Conservation (phyloP, 2,797 vertebrate genomes). For the Helicolenus hilgendorfi region DNA sequence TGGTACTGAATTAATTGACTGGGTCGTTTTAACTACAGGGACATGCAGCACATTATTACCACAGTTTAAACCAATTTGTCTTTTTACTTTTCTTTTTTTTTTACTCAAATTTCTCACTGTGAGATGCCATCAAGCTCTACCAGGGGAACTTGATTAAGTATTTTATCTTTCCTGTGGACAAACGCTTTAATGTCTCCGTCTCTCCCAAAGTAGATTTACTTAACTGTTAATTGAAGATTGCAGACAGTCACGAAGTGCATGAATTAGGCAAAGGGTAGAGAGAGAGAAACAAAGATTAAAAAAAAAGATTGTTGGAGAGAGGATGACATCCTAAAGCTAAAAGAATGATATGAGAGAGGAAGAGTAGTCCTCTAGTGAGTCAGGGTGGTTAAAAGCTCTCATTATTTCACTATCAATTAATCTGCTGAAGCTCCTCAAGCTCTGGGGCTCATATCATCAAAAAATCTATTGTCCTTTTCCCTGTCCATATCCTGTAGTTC, state of each 20-base stretch:
- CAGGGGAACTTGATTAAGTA: neutral
- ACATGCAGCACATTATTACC: neutral
- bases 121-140: neutral
- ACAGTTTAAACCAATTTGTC: neutral
- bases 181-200: neutral
- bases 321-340: constrained; percentile 8
- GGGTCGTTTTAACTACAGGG: neutral
- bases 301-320: neutral
- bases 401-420: constrained; percentile 80
- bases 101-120: neutral
- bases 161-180: neutral
- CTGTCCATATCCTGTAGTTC: constrained; percentile 51
- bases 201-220: neutral
- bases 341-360: constrained; percentile 18
- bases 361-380: constrained; percentile 29
- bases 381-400: constrained; percentile 49
- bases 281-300: constrained; percentile 7
- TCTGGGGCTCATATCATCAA: constrained; percentile 56
- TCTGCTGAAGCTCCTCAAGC: constrained; percentile 47
- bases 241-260: neutral
- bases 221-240: constrained; percentile 1
- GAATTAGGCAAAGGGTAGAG: constrained; percentile 9
- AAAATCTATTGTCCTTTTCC: constrained; percentile 57
- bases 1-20: neutral
- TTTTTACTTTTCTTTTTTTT: neutral